phyloP scores from a whole-genome alignment of 2,113 vertebrate species.

The Scopus umbretta region DNA sequence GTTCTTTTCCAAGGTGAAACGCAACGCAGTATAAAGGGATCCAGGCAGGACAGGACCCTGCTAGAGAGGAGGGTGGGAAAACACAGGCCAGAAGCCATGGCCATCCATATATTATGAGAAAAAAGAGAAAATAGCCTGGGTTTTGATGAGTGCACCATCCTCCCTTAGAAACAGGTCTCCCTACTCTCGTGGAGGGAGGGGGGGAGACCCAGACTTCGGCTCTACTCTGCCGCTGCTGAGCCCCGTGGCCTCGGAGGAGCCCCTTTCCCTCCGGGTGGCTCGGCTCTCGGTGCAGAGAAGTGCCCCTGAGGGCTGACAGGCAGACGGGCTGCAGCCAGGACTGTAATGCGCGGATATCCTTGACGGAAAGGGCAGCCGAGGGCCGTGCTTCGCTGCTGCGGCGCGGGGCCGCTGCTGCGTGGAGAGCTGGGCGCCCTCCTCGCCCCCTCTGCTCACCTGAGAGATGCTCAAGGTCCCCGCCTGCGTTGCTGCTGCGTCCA shows the following conservation, averaged over 20 bases:
- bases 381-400: accelerated
- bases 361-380: background rate
- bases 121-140: background rate
- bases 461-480: background rate
- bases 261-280: background rate
- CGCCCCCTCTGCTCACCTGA: accelerated
- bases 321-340: background rate
- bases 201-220: background rate
- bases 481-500: background rate
- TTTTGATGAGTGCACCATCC: background rate
- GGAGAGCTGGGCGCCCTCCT: accelerated
- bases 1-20: background rate
- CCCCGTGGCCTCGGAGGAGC: background rate
- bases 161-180: background rate
- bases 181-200: accelerated
- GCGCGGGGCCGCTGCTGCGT: accelerated
- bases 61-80: background rate
- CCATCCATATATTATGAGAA: background rate
- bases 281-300: background rate
- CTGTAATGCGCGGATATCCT: accelerated
- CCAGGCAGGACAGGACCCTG: background rate
- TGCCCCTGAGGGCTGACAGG: background rate
- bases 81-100: background rate
- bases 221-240: background rate
- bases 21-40: background rate